These are phyloP conservation scores for Mesoligia furuncula DNA, from an alignment of 2,888 invertebrate genomes.

Conservation along the genomic window DNA sequence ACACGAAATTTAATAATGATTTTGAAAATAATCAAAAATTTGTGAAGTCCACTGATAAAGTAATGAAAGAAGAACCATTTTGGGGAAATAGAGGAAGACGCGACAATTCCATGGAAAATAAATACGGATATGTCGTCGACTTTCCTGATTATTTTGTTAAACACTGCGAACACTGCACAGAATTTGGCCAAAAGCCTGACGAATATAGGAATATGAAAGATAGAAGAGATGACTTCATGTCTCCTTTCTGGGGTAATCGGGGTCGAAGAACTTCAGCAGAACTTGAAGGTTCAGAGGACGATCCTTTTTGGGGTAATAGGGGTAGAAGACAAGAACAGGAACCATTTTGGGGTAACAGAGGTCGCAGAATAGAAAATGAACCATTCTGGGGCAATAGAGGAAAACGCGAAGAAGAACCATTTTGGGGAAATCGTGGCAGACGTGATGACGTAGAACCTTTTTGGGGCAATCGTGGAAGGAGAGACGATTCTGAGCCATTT, in stretches of 20 bases:
- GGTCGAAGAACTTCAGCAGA: conserved; percentile 63
- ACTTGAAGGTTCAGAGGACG: conserved; percentile 55
- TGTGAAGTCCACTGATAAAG: conserved; percentile 65
- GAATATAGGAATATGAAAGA: conserved; percentile 63
- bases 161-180: conserved; percentile 67
- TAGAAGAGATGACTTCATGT: conserved; percentile 71
- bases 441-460: conserved; percentile 77
- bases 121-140: conserved; percentile 61
- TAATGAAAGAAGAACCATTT: conserved; percentile 81
- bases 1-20: conserved; percentile 57
- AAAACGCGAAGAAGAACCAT: conserved; percentile 80
- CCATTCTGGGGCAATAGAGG: conserved; percentile 83
- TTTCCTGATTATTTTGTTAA: conserved; percentile 67
- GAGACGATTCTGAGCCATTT: conserved; percentile 74
- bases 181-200: conserved; percentile 45
- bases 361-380: conserved; percentile 68
- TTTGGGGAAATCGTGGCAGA: conserved; percentile 88
- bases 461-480: conserved; percentile 76
- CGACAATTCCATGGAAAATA: conserved; percentile 74
- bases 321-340: conserved; percentile 74
- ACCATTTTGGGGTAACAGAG: conserved; percentile 81
- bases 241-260: conserved; percentile 70
- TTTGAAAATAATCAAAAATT: conserved; percentile 63
- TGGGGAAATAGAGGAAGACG: conserved; percentile 85
- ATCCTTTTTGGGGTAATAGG: conserved; percentile 81